phyloP scores from a whole-genome alignment of 2,113 vertebrate genomes.

The Cryptoleucopteryx plumbea region DNA sequence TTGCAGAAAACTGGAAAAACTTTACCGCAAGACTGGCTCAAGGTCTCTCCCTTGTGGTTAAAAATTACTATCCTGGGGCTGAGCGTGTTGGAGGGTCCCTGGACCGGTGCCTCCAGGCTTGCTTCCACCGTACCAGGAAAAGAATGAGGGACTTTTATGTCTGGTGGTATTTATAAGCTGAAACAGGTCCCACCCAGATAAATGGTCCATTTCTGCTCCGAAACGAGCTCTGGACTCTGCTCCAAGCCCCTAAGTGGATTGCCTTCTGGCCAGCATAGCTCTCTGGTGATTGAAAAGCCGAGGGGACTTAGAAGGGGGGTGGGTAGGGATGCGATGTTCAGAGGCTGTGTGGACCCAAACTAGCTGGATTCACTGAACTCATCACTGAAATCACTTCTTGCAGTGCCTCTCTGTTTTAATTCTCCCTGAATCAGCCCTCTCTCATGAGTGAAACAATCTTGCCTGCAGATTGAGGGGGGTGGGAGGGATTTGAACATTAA shows the following conservation, averaged over 20 bases:
- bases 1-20: constrained; percentile 2
- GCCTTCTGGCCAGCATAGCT: constrained; percentile 25
- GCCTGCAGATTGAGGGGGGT: constrained; percentile 70
- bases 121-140: neutral
- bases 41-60: constrained; percentile 48
- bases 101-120: neutral
- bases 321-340: constrained; percentile 3
- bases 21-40: neutral
- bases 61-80: neutral
- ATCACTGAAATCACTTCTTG: constrained; percentile 67
- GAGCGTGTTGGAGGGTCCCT: neutral
- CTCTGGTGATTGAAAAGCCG: neutral
- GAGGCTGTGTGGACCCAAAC: constrained; percentile 58
- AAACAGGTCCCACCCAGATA: constrained; percentile 11
- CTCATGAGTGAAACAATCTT: constrained; percentile 66
- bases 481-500: constrained; percentile 72
- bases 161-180: neutral
- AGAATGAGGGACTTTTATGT: neutral
- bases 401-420: constrained; percentile 72
- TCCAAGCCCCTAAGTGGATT: constrained; percentile 59
- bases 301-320: constrained; percentile 7
- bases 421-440: constrained; percentile 69
- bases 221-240: neutral
- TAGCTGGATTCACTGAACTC: constrained; percentile 69
- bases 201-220: neutral